phyloP scores from a whole-genome alignment of 1,140 invertebrate species.

The Aethina tumida region DNA sequence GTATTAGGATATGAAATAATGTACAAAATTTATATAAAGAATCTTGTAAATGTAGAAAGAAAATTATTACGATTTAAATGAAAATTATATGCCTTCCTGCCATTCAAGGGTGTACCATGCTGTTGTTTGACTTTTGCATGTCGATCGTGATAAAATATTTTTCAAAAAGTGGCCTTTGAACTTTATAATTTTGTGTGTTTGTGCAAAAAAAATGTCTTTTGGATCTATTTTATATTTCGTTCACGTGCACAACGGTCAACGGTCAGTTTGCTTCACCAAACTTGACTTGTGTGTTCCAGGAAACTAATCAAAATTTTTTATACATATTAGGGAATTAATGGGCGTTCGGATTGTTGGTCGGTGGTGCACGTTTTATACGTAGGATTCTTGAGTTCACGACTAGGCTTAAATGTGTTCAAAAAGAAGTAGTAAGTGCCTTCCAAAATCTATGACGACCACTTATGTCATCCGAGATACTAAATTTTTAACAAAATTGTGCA shows the following conservation, averaged over 20 bases:
- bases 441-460: slow-evolving; percentile 34
- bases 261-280: too few relatives aligned
- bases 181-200: slow-evolving; percentile 19
- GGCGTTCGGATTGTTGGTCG: too few relatives aligned
- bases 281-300: too few relatives aligned
- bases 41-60: slow-evolving; percentile 34
- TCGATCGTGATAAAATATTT: slow-evolving; percentile 27
- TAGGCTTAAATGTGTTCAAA: slow-evolving; percentile 39
- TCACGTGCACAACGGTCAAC: slow-evolving; percentile 3
- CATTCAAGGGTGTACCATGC: slow-evolving; percentile 33
- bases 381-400: slow-evolving; percentile 23
- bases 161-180: slow-evolving; percentile 33
- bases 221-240: slow-evolving; percentile 16
- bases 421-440: slow-evolving; percentile 39
- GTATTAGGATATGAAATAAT: slow-evolving; percentile 33
- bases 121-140: slow-evolving; percentile 28
- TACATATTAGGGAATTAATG: too few relatives aligned
- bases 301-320: too few relatives aligned
- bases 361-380: slow-evolving; percentile 6
- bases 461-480: slow-evolving; percentile 35
- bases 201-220: slow-evolving; percentile 14
- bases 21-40: slow-evolving; percentile 40
- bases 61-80: slow-evolving; percentile 31
- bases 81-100: slow-evolving; percentile 38
- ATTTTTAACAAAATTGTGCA: slow-evolving; percentile 32